These are phyloP conservation scores for Campylomormyrus tamandua DNA, from an alignment of 2,113 vertebrate genomes.

Conservation along the genomic window DNA sequence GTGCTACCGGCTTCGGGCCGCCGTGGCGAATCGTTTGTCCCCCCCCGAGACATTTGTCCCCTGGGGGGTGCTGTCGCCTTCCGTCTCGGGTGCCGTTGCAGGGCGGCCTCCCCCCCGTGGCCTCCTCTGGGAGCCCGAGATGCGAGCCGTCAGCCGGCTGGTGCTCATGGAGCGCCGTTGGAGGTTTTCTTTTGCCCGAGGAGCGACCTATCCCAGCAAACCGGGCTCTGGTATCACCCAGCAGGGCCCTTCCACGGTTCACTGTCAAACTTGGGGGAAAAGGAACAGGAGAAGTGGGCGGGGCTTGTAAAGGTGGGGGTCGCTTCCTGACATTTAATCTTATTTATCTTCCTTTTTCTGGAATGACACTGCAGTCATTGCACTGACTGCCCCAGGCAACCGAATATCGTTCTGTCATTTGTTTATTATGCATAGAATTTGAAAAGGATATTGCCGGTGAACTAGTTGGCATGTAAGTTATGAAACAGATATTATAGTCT, in stretches of 20 bases:
- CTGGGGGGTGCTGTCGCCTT: background rate
- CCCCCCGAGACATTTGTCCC: background rate
- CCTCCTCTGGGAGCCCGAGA: background rate
- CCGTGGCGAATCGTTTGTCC: background rate
- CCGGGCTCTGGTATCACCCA: background rate
- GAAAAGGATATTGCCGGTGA: constrained; percentile 16
- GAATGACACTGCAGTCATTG: constrained; percentile 55
- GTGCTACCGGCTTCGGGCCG: constrained; percentile 30
- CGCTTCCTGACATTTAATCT: constrained; percentile 67
- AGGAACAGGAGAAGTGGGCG: constrained; percentile 46
- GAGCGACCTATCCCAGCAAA: background rate
- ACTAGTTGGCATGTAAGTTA: constrained; percentile 1
- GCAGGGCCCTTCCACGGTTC: background rate
- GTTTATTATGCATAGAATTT: constrained; percentile 22
- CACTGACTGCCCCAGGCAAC: constrained; percentile 2
- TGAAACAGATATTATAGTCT: constrained; percentile 13
- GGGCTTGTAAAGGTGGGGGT: constrained; percentile 62
- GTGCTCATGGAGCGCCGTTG: background rate
- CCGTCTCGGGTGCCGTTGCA: background rate
- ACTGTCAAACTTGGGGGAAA: background rate
- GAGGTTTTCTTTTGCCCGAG: background rate
- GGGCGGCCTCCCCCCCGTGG: background rate
- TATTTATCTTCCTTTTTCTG: constrained; percentile 67
- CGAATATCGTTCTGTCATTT: constrained; percentile 17
- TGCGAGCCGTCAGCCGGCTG: constrained; percentile 18